Evolutionary conservation across 2,797 vertebrate genomes (phyloP).

Genomic region (Somateria mollissima): DNA sequence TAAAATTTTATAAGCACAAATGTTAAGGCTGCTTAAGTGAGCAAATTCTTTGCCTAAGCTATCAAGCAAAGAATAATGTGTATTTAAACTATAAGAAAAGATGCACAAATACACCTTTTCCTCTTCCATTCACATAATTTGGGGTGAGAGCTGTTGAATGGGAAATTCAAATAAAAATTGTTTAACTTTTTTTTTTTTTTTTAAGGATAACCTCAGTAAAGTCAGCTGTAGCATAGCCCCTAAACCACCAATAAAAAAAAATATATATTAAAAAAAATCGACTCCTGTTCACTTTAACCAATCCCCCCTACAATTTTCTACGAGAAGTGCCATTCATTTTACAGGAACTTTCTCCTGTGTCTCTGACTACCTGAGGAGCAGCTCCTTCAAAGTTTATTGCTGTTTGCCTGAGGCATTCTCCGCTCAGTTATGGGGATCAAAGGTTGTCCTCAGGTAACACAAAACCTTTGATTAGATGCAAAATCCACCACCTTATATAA

Average conservation of each 20-base stretch:
- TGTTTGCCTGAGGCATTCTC: not conserved
- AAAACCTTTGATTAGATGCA: not conserved
- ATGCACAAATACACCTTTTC: not conserved
- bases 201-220: not conserved
- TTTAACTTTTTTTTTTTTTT: not conserved
- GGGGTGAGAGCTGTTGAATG: not conserved
- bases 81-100: not conserved
- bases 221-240: not conserved
- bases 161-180: not conserved
- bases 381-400: too few relatives aligned
- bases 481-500: constrained; percentile 9
- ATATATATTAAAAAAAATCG: not conserved
- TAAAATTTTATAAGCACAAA: not conserved
- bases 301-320: not conserved
- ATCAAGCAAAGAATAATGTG: not conserved
- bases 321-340: not conserved
- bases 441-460: constrained; percentile 3
- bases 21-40: not conserved
- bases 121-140: not conserved
- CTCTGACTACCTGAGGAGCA: too few relatives aligned
- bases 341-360: not conserved
- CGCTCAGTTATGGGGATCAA: not conserved
- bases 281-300: not conserved
- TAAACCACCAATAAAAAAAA: not conserved
- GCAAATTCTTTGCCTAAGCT: not conserved